Percentiles rank a stretch among this genome's conserved stretches.
Evolutionary conservation across 1,140 invertebrate genomes (phyloP).

Genomic region (Augochlora pura): DNA sequence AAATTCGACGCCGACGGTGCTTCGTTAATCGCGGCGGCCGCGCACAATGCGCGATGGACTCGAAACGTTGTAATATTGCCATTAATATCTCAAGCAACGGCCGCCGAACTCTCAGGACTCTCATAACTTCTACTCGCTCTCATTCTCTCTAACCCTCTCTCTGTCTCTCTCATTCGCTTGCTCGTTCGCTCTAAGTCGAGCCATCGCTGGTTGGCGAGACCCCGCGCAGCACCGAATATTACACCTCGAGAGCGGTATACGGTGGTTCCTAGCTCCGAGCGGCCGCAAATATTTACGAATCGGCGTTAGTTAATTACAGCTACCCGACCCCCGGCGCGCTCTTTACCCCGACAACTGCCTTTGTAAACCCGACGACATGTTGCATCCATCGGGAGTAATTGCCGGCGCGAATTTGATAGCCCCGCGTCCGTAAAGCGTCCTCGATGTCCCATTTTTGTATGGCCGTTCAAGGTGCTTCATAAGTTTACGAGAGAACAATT

Average conservation of each 20-base stretch:
- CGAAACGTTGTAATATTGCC: conserved; percentile 59
- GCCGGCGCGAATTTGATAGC: conserved; percentile 3
- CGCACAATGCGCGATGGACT: conserved; percentile 34
- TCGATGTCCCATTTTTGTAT: too few species aligned
- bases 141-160: too few species aligned
- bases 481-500: too few species aligned
- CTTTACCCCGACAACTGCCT: neutral
- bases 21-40: conserved; percentile 21
- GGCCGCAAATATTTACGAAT: conserved; percentile 39
- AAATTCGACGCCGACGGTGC: conserved; percentile 1
- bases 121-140: conserved; percentile 60
- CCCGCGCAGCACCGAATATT: conserved; percentile 31
- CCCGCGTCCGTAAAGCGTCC: too few species aligned
- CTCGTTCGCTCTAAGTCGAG: neutral
- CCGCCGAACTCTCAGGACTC: conserved; percentile 48
- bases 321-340: neutral
- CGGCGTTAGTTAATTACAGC: conserved; percentile 21
- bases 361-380: neutral
- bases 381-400: conserved; percentile 4
- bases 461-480: too few species aligned
- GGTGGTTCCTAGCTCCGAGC: conserved; percentile 18
- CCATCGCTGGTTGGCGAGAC: conserved; percentile 26
- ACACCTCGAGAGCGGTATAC: conserved; percentile 12
- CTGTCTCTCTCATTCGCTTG: too few species aligned
- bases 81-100: conserved; percentile 53